A percentile compares a stretch with the other conserved stretches of the same genome.
Evolutionary conservation across 2,797 vertebrate genomes (phyloP).

Genomic region (Geotrypetes seraphini): DNA sequence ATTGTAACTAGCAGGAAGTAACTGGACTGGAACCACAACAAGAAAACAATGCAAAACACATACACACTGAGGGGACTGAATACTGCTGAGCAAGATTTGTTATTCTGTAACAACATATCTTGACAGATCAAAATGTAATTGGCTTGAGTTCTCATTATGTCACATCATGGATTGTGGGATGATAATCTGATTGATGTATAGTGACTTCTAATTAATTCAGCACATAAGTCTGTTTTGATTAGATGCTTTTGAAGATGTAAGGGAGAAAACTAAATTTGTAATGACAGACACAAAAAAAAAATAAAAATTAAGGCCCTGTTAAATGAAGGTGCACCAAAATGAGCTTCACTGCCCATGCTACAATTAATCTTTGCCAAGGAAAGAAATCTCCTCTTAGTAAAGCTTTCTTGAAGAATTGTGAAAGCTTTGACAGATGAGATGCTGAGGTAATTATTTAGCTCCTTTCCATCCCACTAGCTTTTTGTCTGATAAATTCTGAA

Average conservation of each 20-base stretch:
- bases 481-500: slow-evolving; percentile 39
- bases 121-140: slow-evolving; percentile 9
- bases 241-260: slow-evolving; percentile 1
- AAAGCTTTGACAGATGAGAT: slow-evolving; percentile 42
- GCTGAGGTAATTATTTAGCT: slow-evolving; percentile 40
- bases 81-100: too few relatives aligned
- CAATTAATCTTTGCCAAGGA: slow-evolving; percentile 11
- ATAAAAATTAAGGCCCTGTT: too few relatives aligned
- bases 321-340: slow-evolving; percentile 8
- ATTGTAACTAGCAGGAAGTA: too few relatives aligned
- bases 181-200: slow-evolving; percentile 6
- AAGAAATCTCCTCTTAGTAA: slow-evolving; percentile 13
- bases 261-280: slow-evolving; percentile 10
- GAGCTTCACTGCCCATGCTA: slow-evolving; percentile 14
- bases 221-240: slow-evolving; percentile 14
- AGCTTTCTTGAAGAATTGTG: slow-evolving; percentile 20
- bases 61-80: too few relatives aligned
- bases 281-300: slow-evolving; percentile 3
- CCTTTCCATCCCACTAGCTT: slow-evolving; percentile 29
- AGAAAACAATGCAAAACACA: too few relatives aligned
- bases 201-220: slow-evolving; percentile 16
- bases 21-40: too few relatives aligned
- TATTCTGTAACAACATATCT: slow-evolving; percentile 1
- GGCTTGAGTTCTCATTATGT: not conserved
- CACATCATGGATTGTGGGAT: slow-evolving; percentile 7